Base-by-base conservation (phyloP, 2,888 invertebrate species). In the Eubasilissa splendida region DNA sequence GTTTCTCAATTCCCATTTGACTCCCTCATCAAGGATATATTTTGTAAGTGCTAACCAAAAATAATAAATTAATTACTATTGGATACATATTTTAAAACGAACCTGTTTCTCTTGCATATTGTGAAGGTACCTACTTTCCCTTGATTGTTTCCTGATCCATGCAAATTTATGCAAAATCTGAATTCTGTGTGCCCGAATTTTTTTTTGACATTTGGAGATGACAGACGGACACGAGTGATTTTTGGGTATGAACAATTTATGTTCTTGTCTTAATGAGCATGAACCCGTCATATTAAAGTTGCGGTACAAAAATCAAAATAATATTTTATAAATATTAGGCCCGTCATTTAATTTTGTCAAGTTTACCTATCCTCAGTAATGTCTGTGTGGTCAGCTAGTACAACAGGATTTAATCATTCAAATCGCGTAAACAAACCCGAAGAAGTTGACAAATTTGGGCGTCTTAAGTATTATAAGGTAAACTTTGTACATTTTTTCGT, bases 301-400 rank as follows among this genome's bases (percentile, higher is more conserved):
- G 9, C 31, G 53, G 54, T 56, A 42, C 7, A 42, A 42, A 56
- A 71, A 33, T 12, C 22, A 22, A 52, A 9, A 68, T 10, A 68
- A 52, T 68, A 68, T 52, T n/a, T 42, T 42, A 42, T 7, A 7
- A 5, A 42, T 42, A 42, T 42, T 42, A 42, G 7, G 42, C 7
- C 42, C 42, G 11, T 33, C 7, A 63, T 63, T 63, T 31, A 63
- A 33, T 63, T 63, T 33, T 31, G 42, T 31, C 63, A 12, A 33
- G 42, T 71, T 22, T 71, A 71, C 14, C 22, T 74, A 59, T 74
- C 74, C 22, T 66, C 11, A 71, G 71, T 75, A 60, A 93, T 93
- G 94, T 94, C 94, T 90, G 92, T 94, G 88, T 94, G 94, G 94
- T 93, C 93, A 86, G 93, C 93, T 87, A 91, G 92, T 87, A 91